Percentiles rank a stretch among this genome's conserved stretches.
These are phyloP conservation scores for Hemichromis elongatus DNA, from an alignment of 2,113 vertebrate species.

Conservation along the genomic window DNA sequence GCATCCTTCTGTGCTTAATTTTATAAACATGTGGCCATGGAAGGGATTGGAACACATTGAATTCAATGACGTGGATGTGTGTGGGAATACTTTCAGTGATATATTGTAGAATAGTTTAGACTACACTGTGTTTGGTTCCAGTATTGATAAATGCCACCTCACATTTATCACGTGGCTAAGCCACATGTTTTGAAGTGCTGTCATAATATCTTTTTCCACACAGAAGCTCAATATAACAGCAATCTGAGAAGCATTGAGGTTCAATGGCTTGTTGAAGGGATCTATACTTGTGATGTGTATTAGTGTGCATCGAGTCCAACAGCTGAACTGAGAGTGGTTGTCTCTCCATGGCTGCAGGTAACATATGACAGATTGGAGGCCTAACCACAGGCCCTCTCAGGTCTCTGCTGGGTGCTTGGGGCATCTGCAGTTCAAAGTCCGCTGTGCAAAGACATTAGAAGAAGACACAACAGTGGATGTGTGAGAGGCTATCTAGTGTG, in stretches of 20 bases:
- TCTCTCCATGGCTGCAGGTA: slow-evolving; percentile 44
- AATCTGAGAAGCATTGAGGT: slow-evolving; percentile 20
- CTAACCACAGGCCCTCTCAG: slow-evolving; percentile 37
- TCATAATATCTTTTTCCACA: slow-evolving; percentile 24
- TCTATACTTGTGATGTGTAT: slow-evolving; percentile 52
- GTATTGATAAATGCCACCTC: not conserved
- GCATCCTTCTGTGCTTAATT: not conserved
- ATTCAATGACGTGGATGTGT: not conserved
- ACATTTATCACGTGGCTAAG: not conserved
- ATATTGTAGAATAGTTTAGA: not conserved
- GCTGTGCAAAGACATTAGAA: slow-evolving; percentile 22
- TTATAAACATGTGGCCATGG: not conserved
- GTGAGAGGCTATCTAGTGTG: slow-evolving; percentile 15
- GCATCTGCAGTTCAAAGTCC: slow-evolving; percentile 47
- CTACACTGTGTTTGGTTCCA: not conserved
- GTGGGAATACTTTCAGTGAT: not conserved
- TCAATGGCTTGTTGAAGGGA: slow-evolving; percentile 11
- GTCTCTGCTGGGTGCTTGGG: slow-evolving; percentile 40
- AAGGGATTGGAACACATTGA: too few species aligned
- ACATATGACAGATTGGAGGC: slow-evolving; percentile 49
- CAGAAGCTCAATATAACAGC: slow-evolving; percentile 5
- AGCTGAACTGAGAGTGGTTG: not conserved
- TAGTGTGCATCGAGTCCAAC: slow-evolving; percentile 8
- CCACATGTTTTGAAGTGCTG: not conserved
- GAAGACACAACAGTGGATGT: slow-evolving; percentile 4